These are phyloP conservation scores for Callionymus lyra DNA, from an alignment of 2,113 vertebrate species.

Conservation along the genomic window DNA sequence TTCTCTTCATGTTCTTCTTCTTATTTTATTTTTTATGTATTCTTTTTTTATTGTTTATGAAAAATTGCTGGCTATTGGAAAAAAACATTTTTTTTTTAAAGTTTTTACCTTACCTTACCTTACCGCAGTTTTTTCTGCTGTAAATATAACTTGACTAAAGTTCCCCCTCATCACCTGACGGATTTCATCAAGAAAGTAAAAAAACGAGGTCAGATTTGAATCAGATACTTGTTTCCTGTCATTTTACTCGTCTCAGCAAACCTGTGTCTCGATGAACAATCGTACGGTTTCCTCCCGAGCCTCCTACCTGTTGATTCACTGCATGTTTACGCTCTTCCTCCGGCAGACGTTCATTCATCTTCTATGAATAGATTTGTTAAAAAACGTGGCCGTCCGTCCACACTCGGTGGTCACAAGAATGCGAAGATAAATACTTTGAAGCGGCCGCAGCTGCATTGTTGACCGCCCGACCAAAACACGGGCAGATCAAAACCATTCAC, in stretches of 20 bases:
- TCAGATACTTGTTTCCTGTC: constrained; percentile 49
- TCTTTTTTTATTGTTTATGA: no score
- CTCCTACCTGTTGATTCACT: constrained; percentile 61
- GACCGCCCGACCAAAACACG: constrained; percentile 48
- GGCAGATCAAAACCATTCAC: constrained; percentile 9
- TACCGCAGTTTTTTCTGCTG: no score
- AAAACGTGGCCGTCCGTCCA: constrained; percentile 50
- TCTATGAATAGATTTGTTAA: constrained; percentile 68
- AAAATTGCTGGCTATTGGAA: no score
- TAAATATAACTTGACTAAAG: no score
- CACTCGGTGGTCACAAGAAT: constrained; percentile 65
- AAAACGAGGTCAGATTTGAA: constrained; percentile 53
- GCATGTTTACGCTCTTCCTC: constrained; percentile 49
- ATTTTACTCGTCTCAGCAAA: constrained; percentile 31
- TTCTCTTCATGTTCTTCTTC: no score
- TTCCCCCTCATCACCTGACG: no score
- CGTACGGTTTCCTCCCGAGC: neutral
- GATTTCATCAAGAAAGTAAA: no score
- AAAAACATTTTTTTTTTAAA: no score
- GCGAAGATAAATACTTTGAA: constrained; percentile 66
- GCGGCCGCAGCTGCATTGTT: constrained; percentile 59
- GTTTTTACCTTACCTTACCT: no score
- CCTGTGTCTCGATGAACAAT: constrained; percentile 4
- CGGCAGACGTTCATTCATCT: constrained; percentile 63
- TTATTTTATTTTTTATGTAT: no score